Conservation (phyloP, 2,888 invertebrate genomes). For the Eulithis prunata region DNA sequence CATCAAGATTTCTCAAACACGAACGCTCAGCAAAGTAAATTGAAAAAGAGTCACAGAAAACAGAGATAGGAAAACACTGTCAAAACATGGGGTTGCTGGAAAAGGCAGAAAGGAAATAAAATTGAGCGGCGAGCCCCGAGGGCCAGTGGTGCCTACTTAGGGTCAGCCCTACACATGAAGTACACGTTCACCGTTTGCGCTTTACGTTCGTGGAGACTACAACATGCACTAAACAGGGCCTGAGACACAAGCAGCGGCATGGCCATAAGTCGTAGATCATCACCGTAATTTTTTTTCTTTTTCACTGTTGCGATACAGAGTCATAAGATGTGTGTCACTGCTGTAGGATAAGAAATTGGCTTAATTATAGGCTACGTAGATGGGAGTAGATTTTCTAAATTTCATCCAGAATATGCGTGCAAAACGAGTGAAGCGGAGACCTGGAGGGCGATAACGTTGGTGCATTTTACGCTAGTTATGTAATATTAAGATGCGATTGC, state of each 20-base stretch:
- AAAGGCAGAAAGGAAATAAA: conserved; percentile 51
- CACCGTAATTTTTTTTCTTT: no score
- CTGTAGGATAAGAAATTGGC: no score
- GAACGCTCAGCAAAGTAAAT: conserved; percentile 40
- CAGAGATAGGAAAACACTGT: conserved; percentile 49
- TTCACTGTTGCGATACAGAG: no score
- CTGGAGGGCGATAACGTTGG: no score
- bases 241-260: no score
- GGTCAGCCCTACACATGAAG: neutral
- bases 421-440: no score
- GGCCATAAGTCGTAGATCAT: no score
- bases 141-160: conserved; percentile 27
- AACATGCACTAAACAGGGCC: no score
- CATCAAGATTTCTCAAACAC: conserved; percentile 31
- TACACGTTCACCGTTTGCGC: neutral
- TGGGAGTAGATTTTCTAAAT: no score
- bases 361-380: no score
- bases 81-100: conserved; percentile 41
- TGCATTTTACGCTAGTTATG: neutral
- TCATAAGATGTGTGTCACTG: no score
- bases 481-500: neutral
- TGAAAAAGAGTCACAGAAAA: conserved; percentile 48
- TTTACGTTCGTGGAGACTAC: neutral
- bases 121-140: conserved; percentile 49
- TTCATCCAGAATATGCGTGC: no score